A percentile compares a stretch with the other conserved stretches of the same genome.
Conservation (phyloP, 2,113 vertebrate species). For the Thermophis baileyi region DNA sequence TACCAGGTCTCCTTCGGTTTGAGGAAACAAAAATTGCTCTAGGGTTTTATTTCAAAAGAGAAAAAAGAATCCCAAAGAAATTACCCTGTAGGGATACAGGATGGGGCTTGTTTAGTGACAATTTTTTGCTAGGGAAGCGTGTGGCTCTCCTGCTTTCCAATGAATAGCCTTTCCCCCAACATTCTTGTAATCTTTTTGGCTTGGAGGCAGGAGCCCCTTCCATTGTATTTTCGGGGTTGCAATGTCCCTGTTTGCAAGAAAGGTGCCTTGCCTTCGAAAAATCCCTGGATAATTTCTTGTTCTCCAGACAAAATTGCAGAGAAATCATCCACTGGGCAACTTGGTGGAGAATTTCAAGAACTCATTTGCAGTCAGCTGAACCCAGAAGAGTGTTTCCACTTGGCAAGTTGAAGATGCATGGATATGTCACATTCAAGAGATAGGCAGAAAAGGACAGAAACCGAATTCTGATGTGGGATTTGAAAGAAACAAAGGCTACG, state of each 20-base stretch:
- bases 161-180: neutral
- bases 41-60: neutral
- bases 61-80: neutral
- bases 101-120: neutral
- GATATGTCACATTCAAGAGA: neutral
- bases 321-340: neutral
- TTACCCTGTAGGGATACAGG: neutral
- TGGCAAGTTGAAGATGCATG: neutral
- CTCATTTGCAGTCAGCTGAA: neutral
- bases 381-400: neutral
- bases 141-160: neutral
- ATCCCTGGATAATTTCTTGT: neutral
- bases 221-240: neutral
- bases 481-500: neutral
- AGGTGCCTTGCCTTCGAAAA: neutral
- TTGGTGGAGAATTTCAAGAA: neutral
- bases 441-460: neutral
- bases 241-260: neutral
- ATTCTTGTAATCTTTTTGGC: neutral
- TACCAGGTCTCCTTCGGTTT: neutral
- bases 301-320: neutral
- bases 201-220: neutral
- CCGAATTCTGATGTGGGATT: neutral
- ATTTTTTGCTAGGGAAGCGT: neutral
- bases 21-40: neutral